Percentiles rank a stretch among this genome's conserved stretches.
These are phyloP conservation scores for Pomacea canaliculata DNA, from an alignment of 2,888 invertebrate genomes.

Conservation along the genomic window DNA sequence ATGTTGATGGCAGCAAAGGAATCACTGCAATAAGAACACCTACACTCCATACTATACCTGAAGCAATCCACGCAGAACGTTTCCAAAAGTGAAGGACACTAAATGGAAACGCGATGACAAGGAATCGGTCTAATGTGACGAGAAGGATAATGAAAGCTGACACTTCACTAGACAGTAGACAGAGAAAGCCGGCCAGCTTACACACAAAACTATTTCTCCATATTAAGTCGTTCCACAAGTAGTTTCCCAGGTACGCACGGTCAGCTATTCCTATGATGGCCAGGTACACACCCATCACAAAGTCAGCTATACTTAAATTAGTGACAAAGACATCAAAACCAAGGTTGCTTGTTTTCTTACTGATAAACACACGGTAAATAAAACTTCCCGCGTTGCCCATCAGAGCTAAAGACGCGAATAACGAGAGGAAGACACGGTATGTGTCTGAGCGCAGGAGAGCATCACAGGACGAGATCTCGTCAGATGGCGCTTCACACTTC, in stretches of 20 bases:
- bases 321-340: not conserved
- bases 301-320: not conserved
- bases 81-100: not conserved
- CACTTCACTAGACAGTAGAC: not conserved
- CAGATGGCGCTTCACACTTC: not conserved
- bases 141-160: not conserved
- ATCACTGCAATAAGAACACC: not conserved
- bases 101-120: not conserved
- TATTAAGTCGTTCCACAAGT: not conserved
- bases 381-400: not conserved
- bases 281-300: slow-evolving; percentile 1
- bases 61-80: not conserved
- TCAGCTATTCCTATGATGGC: not conserved
- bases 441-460: not conserved
- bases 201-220: not conserved
- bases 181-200: not conserved
- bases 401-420: not conserved
- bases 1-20: not conserved
- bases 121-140: not conserved
- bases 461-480: not conserved
- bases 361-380: not conserved
- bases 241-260: not conserved
- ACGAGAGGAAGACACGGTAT: not conserved
- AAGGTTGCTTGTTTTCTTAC: not conserved
- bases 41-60: not conserved